Conservation (phyloP, 2,888 invertebrate genomes). For the Eupithecia subfuscata region DNA sequence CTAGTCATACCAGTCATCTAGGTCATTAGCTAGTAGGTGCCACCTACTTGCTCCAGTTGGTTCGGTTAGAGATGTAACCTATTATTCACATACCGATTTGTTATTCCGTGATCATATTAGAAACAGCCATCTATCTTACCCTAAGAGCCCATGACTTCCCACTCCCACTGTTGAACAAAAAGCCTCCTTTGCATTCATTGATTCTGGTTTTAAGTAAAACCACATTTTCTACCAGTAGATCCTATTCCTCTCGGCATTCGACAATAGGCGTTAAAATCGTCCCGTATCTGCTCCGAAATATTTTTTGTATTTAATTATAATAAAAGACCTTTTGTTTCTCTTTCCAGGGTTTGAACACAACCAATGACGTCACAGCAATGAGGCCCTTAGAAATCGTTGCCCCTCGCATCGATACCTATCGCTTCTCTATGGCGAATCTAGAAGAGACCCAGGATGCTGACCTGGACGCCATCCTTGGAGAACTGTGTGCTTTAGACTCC, state of each 20-base stretch:
- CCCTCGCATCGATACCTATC: conserved; percentile 94
- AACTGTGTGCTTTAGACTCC: conserved; percentile 95
- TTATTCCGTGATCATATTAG: neutral
- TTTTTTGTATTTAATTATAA: neutral
- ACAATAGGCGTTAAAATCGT: neutral
- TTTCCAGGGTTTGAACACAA: conserved; percentile 87
- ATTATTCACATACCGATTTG: neutral
- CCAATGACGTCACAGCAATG: conserved; percentile 78
- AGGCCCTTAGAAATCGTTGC: conserved; percentile 89
- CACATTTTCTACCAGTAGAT: too few species aligned
- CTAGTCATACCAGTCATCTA: neutral
- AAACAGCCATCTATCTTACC: neutral
- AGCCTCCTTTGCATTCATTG: neutral
- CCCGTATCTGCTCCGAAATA: neutral
- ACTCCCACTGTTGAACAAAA: neutral
- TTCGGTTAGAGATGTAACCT: neutral
- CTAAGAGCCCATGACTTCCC: neutral
- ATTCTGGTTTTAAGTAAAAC: neutral
- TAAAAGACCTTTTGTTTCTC: conserved; percentile 26
- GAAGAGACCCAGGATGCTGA: conserved; percentile 98
- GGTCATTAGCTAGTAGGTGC: neutral
- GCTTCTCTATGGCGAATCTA: conserved; percentile 97
- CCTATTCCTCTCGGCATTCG: neutral
- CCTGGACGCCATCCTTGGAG: conserved; percentile 97
- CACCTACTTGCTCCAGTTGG: neutral